Evolutionary conservation across 2,888 invertebrate species (phyloP).

Genomic region (Eupithecia exiguata): DNA sequence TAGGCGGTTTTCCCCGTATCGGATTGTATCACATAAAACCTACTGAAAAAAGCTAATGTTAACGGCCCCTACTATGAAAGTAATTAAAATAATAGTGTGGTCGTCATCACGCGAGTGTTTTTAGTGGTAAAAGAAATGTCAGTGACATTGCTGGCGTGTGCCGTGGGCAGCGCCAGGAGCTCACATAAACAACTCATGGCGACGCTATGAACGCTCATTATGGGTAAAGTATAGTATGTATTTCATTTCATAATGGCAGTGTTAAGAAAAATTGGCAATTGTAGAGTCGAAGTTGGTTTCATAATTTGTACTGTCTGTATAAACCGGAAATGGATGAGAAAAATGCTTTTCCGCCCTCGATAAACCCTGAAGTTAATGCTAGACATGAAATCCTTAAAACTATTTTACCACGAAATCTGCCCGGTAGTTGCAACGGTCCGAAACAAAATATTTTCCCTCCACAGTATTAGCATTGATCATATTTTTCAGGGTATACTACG

Average conservation of each 20-base stretch:
- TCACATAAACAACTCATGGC: neutral
- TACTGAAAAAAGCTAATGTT: constrained; percentile 60
- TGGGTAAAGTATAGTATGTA: no score
- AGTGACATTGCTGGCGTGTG: constrained; percentile 53
- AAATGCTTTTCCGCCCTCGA: neutral
- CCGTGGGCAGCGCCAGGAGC: constrained; percentile 30
- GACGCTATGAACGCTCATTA: neutral
- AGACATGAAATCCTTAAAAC: neutral
- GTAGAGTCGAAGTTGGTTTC: neutral
- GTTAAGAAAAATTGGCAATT: neutral
- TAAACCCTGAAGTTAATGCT: neutral
- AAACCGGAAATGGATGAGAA: neutral
- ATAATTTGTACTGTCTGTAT: neutral
- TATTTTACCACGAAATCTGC: neutral
- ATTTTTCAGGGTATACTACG: constrained; percentile 9
- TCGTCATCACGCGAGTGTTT: constrained; percentile 71
- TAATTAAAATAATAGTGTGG: constrained; percentile 80
- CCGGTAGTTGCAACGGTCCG: neutral
- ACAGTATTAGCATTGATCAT: neutral
- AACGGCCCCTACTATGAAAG: constrained; percentile 73
- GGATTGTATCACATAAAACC: constrained; percentile 46
- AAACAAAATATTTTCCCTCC: neutral
- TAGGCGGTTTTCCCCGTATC: constrained; percentile 37
- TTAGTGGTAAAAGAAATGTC: constrained; percentile 59
- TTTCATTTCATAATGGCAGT: no score